Percentiles rank a stretch among this genome's conserved stretches.
Conservation (phyloP, 2,113 vertebrate species). For the Falco punctatus region DNA sequence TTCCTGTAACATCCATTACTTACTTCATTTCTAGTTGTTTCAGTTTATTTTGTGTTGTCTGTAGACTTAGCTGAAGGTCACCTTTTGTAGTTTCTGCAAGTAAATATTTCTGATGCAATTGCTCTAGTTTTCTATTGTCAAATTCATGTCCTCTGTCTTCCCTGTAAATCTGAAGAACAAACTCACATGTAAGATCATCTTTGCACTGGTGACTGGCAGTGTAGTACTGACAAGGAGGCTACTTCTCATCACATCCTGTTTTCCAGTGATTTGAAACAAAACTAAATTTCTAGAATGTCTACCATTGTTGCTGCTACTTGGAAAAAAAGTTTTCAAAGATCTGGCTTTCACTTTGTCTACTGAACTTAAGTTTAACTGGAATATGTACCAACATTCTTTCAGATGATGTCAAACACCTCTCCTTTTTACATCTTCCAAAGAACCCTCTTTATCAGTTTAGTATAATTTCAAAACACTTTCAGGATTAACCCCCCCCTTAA, state of each 20-base stretch:
- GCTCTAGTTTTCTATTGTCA: slow-evolving; percentile 85
- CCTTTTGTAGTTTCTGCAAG: slow-evolving; percentile 85
- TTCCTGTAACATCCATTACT: slow-evolving; percentile 55
- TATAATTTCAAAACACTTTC: background rate
- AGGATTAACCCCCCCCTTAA: background rate
- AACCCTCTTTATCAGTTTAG: background rate
- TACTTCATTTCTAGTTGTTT: slow-evolving; percentile 90
- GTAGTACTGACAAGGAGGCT: background rate
- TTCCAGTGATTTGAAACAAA: background rate
- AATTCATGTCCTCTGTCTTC: slow-evolving; percentile 80
- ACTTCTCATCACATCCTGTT: background rate
- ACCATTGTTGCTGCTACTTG: background rate
- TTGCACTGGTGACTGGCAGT: background rate
- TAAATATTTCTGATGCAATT: slow-evolving; percentile 88
- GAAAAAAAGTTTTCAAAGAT: background rate
- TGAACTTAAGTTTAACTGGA: background rate
- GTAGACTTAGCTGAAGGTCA: slow-evolving; percentile 85
- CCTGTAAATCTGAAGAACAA: slow-evolving; percentile 79
- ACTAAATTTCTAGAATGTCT: background rate
- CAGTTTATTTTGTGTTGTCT: slow-evolving; percentile 84
- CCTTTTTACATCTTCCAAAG: background rate
- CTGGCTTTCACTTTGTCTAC: background rate
- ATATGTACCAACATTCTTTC: background rate
- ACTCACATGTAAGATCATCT: background rate
- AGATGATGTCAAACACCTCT: background rate